phyloP scores from a whole-genome alignment of 23 tunicate species.

The Ascidia mentula region DNA sequence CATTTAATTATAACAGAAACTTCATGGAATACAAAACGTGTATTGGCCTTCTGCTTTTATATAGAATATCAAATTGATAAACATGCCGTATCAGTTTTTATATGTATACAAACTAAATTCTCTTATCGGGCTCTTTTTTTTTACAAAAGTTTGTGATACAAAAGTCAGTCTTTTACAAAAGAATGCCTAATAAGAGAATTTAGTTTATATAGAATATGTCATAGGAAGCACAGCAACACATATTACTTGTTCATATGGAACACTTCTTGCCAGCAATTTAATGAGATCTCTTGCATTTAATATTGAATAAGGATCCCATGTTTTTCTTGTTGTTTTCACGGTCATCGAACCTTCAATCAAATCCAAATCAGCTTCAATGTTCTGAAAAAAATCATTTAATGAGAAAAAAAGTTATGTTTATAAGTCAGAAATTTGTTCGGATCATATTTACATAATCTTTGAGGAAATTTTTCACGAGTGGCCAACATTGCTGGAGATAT shows the following conservation, averaged over 20 bases:
- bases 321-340: constrained; percentile 87
- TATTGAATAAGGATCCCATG: constrained; percentile 97
- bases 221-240: neutral
- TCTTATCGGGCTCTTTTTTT: too few relatives aligned
- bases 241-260: constrained; percentile 79
- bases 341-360: constrained; percentile 93
- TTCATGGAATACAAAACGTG: neutral
- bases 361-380: constrained; percentile 77
- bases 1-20: too few relatives aligned
- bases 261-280: constrained; percentile 78
- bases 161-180: too few relatives aligned
- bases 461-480: constrained; percentile 82
- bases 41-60: too few relatives aligned
- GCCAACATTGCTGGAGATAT: constrained; percentile 94
- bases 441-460: constrained; percentile 53
- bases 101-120: too few relatives aligned
- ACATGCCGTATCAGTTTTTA: too few relatives aligned
- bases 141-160: too few relatives aligned
- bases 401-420: neutral
- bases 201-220: too few relatives aligned
- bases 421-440: neutral
- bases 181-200: too few relatives aligned
- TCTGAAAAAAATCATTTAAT: constrained; percentile 1
- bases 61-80: too few relatives aligned
- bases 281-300: constrained; percentile 92